These are phyloP conservation scores for Macquaria australasica DNA, from an alignment of 2,113 vertebrate species.

Conservation along the genomic window DNA sequence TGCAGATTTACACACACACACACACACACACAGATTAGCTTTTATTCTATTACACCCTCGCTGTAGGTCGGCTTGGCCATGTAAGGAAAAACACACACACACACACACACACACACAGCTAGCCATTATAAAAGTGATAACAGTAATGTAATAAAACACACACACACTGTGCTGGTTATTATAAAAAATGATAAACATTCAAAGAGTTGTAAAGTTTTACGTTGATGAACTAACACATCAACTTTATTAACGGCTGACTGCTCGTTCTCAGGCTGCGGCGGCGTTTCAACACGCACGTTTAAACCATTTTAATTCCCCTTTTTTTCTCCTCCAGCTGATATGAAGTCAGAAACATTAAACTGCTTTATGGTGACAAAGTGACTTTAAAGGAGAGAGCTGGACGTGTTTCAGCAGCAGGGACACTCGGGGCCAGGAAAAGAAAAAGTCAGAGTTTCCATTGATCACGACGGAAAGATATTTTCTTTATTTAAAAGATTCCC, in stretches of 20 bases:
- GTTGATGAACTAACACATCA: constrained; percentile 74
- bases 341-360: constrained; percentile 60
- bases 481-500: no score
- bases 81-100: constrained; percentile 49
- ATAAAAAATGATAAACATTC: constrained; percentile 79
- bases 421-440: not conserved
- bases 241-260: constrained; percentile 66
- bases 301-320: constrained; percentile 63
- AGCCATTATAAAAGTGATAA: constrained; percentile 69
- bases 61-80: constrained; percentile 53
- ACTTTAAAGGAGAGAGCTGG: constrained; percentile 52
- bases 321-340: constrained; percentile 26
- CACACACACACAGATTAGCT: constrained; percentile 53
- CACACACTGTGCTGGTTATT: constrained; percentile 63
- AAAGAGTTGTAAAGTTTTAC: constrained; percentile 79
- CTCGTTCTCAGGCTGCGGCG: constrained; percentile 50
- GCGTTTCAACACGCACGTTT: constrained; percentile 45
- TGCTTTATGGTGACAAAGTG: constrained; percentile 65
- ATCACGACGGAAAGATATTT: constrained; percentile 3
- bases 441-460: constrained; percentile 29
- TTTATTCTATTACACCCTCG: constrained; percentile 69
- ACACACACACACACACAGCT: constrained; percentile 38
- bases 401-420: constrained; percentile 33
- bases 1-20: constrained; percentile 62
- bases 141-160: constrained; percentile 67